Evolutionary conservation across 2,113 vertebrate species (phyloP).

Genomic region (Trogon surrucura): DNA sequence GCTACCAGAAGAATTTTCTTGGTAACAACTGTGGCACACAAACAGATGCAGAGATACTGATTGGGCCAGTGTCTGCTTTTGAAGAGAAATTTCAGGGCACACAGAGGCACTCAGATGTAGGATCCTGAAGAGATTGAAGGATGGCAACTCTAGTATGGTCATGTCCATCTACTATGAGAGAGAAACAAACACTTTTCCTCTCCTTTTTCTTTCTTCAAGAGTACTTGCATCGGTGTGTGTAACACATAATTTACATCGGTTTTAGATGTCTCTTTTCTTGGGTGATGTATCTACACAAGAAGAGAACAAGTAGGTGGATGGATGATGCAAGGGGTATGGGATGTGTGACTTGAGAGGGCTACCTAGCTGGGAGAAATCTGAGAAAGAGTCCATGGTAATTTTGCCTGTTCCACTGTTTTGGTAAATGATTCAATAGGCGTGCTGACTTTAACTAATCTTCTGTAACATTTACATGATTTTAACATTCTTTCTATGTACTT

Average conservation of each 20-base stretch:
- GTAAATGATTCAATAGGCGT: neutral
- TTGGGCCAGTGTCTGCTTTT: neutral
- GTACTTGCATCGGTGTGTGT: neutral
- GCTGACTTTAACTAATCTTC: neutral
- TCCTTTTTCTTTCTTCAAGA: neutral
- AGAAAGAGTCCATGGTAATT: neutral
- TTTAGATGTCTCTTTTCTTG: neutral
- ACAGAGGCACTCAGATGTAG: neutral
- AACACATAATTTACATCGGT: neutral
- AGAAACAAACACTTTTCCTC: neutral
- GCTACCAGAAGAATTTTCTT: neutral
- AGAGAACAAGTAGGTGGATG: neutral
- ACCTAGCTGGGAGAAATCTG: neutral
- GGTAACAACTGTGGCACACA: neutral
- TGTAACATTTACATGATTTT: neutral
- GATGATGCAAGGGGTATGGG: neutral
- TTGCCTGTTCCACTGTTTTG: neutral
- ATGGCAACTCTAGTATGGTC: neutral
- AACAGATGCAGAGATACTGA: neutral
- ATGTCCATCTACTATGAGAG: accelerated
- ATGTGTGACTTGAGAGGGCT: accelerated
- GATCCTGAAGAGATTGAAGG: neutral
- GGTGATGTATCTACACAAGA: neutral
- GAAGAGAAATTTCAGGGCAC: neutral
- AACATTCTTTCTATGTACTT: neutral